These are phyloP conservation scores for Gymnocephalus cernua DNA, from an alignment of 2,113 vertebrate species.

Conservation along the genomic window DNA sequence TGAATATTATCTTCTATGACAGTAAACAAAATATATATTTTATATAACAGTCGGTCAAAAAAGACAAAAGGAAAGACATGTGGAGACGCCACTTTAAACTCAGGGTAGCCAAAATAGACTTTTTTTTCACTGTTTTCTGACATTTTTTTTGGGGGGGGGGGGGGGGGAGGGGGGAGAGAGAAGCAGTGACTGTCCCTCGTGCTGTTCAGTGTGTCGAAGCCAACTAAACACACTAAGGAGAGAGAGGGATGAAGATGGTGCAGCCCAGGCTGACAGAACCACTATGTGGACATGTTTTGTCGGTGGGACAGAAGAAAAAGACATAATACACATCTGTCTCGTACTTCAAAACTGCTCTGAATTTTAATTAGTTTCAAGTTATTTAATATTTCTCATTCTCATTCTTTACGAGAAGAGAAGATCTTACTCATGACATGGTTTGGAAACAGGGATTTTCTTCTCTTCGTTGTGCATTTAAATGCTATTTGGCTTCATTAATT, in stretches of 20 bases:
- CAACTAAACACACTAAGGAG: conserved; percentile 23
- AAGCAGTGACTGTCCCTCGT: conserved; percentile 16
- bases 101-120: background rate
- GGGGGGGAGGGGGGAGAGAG: too few species aligned
- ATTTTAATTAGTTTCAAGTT: conserved; percentile 7
- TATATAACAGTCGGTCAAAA: background rate
- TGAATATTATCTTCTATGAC: background rate
- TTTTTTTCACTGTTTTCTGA: background rate
- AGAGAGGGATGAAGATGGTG: conserved; percentile 41
- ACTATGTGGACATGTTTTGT: conserved; percentile 50
- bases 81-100: background rate
- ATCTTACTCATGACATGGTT: conserved; percentile 14
- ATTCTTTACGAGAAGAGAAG: background rate
- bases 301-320: conserved; percentile 31
- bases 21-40: background rate
- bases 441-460: conserved; percentile 12
- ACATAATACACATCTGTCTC: conserved; percentile 27
- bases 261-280: conserved; percentile 25
- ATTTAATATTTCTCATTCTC: background rate
- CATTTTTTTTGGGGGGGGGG: too few species aligned
- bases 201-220: conserved; percentile 30
- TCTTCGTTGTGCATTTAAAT: conserved; percentile 54
- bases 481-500: conserved; percentile 62
- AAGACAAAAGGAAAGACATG: background rate
- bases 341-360: conserved; percentile 23